Conservation (phyloP, 2,888 invertebrate species). For the Drosophila birchii region DNA sequence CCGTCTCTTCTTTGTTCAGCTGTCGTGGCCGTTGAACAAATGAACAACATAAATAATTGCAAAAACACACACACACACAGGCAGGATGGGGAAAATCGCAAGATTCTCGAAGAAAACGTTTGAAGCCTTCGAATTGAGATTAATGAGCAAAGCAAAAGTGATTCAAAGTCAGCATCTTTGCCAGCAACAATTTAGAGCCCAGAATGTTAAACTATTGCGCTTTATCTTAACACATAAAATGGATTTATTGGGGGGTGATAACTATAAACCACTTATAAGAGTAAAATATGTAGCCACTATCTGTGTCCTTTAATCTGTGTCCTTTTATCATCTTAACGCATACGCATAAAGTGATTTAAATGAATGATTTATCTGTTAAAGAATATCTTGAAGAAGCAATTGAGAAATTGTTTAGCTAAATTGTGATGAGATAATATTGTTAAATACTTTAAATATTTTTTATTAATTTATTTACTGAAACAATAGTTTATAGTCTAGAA, state of each 20-base stretch:
- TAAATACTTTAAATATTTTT: not conserved
- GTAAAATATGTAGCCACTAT: constrained; percentile 15
- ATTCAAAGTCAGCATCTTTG: constrained; percentile 34
- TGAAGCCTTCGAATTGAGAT: constrained; percentile 71
- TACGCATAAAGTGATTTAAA: constrained; percentile 5
- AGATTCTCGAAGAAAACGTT: constrained; percentile 71
- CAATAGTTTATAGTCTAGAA: not conserved
- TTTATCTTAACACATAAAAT: constrained; percentile 28
- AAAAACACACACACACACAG: constrained; percentile 59
- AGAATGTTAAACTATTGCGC: constrained; percentile 30
- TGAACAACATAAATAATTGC: constrained; percentile 81
- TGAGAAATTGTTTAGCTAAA: not conserved
- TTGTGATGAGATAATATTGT: not conserved
- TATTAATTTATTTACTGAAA: not conserved
- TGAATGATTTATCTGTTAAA: not conserved
- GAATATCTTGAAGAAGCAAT: not conserved
- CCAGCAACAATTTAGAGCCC: constrained; percentile 31
- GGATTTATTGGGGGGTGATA: constrained; percentile 23
- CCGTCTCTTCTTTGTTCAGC: constrained; percentile 68
- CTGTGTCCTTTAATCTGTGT: not conserved
- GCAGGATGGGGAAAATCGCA: constrained; percentile 65
- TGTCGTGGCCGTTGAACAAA: constrained; percentile 79
- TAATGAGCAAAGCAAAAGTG: constrained; percentile 60
- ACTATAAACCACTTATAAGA: constrained; percentile 8
- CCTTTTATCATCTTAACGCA: constrained; percentile 4